Base-by-base conservation (phyloP, 2,888 invertebrate species). In the Platypus cylindrus region DNA sequence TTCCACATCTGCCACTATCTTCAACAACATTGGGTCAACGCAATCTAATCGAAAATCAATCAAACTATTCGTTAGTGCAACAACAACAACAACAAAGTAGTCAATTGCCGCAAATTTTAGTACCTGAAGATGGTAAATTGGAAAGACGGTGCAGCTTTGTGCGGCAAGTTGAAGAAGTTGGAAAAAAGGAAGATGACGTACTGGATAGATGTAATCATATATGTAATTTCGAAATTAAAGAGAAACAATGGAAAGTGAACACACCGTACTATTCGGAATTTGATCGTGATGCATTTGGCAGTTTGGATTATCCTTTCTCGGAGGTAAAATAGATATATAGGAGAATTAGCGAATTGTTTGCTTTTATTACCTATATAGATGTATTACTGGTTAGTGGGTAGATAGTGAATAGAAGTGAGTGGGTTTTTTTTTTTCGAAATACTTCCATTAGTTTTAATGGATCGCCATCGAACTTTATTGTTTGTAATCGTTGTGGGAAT, bases 101-200 rank as follows among this genome's bases (percentile, higher is more conserved):
- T 12, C 58, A 56, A 36, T 58, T 71, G 60, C 53, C 71, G 59
- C 58, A 71, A 64, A 56, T 71, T 61, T 50, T 68, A 62, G 57
- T 67, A 62, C 53, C 70, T 58, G 60, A 54, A 23, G 55, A 51
- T 39, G 54, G 53, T 9, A 54, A 57, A 35, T 40, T 61, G 46
- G 62, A 63, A 44, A 48, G 59, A 56, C 59, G 58, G 55, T 66
- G 56, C 59, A 63, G 66, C 55, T 67, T 65, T 60, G 66, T 59
- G 52, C 58, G 63, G 53, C 61, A 65, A 54, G 67, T 63, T 56
- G 62, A 61, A 40, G 62, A 62, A 46, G 56, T 58, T 52, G 60
- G 58, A 44, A 61, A 58, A 41, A 51, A 52, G 12, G 58, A 59
- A 29, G 57, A 55, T 28, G 56, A 54, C 15, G 50, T 60, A 16